Conservation (phyloP, 2,888 invertebrate species). For the Eurytoma californica region DNA sequence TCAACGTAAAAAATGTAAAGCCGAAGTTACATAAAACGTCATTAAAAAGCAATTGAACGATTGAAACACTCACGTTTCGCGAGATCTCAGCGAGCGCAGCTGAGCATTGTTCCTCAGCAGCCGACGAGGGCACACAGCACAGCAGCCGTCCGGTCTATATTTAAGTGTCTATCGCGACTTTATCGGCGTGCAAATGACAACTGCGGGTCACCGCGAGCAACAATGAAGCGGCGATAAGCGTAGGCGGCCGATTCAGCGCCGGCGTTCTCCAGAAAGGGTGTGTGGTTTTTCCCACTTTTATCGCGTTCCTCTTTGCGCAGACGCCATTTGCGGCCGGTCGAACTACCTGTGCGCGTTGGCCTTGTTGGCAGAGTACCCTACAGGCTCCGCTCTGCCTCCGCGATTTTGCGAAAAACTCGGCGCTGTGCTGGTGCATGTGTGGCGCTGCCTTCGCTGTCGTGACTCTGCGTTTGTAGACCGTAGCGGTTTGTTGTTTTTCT, state of each 20-base stretch:
- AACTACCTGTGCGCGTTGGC: slow-evolving; percentile 10
- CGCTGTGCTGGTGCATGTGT: neutral
- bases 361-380: neutral
- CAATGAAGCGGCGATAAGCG: slow-evolving; percentile 10
- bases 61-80: neutral
- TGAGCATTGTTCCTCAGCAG: neutral
- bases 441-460: slow-evolving; percentile 51
- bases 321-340: slow-evolving; percentile 55
- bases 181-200: neutral
- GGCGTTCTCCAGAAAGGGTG: slow-evolving; percentile 38
- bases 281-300: slow-evolving; percentile 29
- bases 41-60: neutral
- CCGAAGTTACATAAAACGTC: neutral
- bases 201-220: slow-evolving; percentile 18
- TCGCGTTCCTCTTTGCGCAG: slow-evolving; percentile 45
- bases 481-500: slow-evolving; percentile 49
- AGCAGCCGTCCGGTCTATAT: slow-evolving; percentile 8
- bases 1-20: neutral
- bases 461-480: slow-evolving; percentile 51
- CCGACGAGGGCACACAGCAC: neutral
- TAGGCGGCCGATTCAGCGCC: slow-evolving; percentile 26
- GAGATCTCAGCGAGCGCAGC: neutral
- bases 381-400: neutral
- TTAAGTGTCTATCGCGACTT: neutral
- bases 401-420: slow-evolving; percentile 25